These are phyloP conservation scores for Amniataba percoides DNA, from an alignment of 2,797 vertebrate species.

Conservation along the genomic window DNA sequence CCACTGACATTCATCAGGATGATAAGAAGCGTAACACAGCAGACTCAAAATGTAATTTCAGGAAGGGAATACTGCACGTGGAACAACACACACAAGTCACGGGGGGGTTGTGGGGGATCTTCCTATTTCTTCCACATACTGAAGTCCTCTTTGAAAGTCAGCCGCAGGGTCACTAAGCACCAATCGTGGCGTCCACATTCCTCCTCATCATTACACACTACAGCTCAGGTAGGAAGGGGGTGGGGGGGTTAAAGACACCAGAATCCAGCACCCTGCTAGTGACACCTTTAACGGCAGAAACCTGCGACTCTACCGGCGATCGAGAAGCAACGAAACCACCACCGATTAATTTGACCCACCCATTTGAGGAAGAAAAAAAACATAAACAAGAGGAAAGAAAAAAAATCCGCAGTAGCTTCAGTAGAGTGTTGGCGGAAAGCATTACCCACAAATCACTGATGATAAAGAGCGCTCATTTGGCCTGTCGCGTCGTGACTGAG, in stretches of 20 bases:
- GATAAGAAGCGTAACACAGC: constrained; percentile 34
- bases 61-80: constrained; percentile 39
- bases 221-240: constrained; percentile 63
- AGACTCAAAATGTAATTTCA: constrained; percentile 7
- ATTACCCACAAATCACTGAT: constrained; percentile 40
- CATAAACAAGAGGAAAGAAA: constrained; percentile 15
- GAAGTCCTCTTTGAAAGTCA: constrained; percentile 64
- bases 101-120: background rate
- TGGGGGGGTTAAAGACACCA: constrained; percentile 54
- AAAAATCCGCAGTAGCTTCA: constrained; percentile 44
- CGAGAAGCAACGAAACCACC: constrained; percentile 77
- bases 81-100: background rate
- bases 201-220: constrained; percentile 47
- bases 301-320: constrained; percentile 42
- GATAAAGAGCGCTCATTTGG: constrained; percentile 16
- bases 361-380: constrained; percentile 38
- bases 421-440: constrained; percentile 48
- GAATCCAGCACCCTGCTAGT: constrained; percentile 68
- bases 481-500: background rate
- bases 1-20: constrained; percentile 52
- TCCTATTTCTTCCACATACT: constrained; percentile 32
- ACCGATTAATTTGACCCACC: constrained; percentile 68
- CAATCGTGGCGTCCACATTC: constrained; percentile 52
- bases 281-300: constrained; percentile 51
- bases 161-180: constrained; percentile 50